A percentile compares a stretch with the other conserved stretches of the same genome.
Conservation (phyloP, 2,888 invertebrate genomes). For the Coronaproctus castanopsis region DNA sequence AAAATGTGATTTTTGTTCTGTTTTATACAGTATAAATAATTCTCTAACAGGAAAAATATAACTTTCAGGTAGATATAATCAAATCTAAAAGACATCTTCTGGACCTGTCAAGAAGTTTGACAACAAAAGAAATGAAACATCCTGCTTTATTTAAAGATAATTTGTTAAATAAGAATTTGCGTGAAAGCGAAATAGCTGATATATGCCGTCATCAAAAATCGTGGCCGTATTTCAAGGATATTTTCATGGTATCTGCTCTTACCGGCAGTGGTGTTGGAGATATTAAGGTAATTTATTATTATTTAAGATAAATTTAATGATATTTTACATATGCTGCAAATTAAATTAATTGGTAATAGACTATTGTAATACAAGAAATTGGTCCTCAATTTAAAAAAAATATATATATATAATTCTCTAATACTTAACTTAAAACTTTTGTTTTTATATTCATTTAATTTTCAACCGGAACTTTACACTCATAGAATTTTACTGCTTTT, state of each 20-base stretch:
- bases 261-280: conserved; percentile 48
- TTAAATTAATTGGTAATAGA: too few relatives aligned
- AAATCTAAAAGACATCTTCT: conserved; percentile 51
- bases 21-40: too few relatives aligned
- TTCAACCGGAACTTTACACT: too few relatives aligned
- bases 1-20: too few relatives aligned
- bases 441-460: too few relatives aligned
- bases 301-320: not conserved
- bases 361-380: too few relatives aligned
- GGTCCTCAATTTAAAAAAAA: too few relatives aligned
- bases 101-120: conserved; percentile 40
- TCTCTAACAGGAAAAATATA: too few relatives aligned
- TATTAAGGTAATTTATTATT: conserved; percentile 36
- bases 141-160: conserved; percentile 22
- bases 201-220: not conserved
- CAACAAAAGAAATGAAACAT: not conserved
- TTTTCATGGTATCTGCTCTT: conserved; percentile 81
- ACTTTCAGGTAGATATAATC: conserved; percentile 48
- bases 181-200: not conserved
- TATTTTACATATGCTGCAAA: too few relatives aligned
- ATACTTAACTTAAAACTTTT: too few relatives aligned
- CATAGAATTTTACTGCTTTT: too few relatives aligned
- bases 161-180: not conserved
- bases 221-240: conserved; percentile 62
- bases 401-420: too few relatives aligned